Conservation (phyloP, 2,888 invertebrate genomes). For the Eudemis profundana region DNA sequence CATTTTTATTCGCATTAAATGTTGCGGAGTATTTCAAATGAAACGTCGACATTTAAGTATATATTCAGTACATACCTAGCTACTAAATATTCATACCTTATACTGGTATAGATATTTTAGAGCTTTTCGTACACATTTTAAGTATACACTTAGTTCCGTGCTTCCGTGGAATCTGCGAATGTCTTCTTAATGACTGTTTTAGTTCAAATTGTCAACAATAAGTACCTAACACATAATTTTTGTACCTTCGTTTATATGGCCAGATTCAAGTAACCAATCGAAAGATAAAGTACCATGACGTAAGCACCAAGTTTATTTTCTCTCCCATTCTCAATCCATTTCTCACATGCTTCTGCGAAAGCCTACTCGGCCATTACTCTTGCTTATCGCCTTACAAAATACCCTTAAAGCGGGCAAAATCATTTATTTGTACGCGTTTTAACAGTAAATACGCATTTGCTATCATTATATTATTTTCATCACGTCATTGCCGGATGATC, state of each 20-base stretch:
- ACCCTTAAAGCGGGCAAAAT: conserved; percentile 46
- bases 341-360: conserved; percentile 41
- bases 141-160: too few relatives aligned
- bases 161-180: too few relatives aligned
- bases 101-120: neutral
- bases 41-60: neutral
- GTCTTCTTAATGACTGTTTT: neutral
- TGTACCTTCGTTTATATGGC: too few relatives aligned
- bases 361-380: conserved; percentile 47
- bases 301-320: conserved; percentile 34
- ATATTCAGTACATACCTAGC: neutral
- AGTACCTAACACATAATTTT: neutral
- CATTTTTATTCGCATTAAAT: conserved; percentile 2
- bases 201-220: neutral
- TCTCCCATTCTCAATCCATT: conserved; percentile 44
- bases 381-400: conserved; percentile 48
- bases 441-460: conserved; percentile 22
- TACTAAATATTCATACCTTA: conserved; percentile 9
- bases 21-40: neutral
- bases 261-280: conserved; percentile 19
- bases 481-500: conserved; percentile 7
- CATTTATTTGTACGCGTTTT: conserved; percentile 44
- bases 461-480: conserved; percentile 18
- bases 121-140: too few relatives aligned
- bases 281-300: conserved; percentile 42